Percentiles rank a stretch among this genome's conserved stretches.
These are phyloP conservation scores for Tolmerus cingulatus DNA, from an alignment of 2,888 invertebrate genomes.

Conservation along the genomic window DNA sequence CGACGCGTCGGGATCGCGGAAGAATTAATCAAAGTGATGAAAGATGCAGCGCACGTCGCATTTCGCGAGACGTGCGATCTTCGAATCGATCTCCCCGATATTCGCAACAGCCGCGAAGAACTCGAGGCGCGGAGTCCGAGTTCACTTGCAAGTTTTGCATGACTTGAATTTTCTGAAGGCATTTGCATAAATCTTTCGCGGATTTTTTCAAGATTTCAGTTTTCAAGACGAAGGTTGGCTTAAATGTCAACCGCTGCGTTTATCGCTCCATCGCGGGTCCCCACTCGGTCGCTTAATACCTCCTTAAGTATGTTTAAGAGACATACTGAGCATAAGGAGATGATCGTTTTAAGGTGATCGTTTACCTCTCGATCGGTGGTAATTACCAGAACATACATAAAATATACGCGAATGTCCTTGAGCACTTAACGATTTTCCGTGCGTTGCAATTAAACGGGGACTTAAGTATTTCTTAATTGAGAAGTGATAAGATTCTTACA, in stretches of 20 bases:
- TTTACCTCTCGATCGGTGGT: neutral
- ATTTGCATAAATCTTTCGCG: constrained; percentile 14
- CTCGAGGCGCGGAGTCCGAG: neutral
- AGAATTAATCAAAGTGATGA: neutral
- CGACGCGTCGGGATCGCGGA: neutral
- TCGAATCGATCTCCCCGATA: neutral
- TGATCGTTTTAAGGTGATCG: neutral
- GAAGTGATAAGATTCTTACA: neutral
- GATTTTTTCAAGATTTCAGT: neutral
- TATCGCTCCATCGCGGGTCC: neutral
- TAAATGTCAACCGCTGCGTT: constrained; percentile 21
- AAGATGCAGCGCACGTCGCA: neutral
- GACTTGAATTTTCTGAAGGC: constrained; percentile 12
- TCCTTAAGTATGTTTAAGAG: neutral
- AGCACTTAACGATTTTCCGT: neutral
- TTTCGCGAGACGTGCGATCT: neutral
- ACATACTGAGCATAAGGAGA: neutral
- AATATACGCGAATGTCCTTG: neutral
- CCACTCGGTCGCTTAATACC: neutral
- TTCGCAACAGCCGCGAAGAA: neutral
- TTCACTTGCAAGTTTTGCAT: constrained; percentile 4
- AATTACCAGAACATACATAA: neutral
- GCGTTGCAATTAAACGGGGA: neutral
- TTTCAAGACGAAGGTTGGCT: constrained; percentile 28
- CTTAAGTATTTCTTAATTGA: neutral